phyloP scores from a whole-genome alignment of 2,797 vertebrate genomes.

The Halcyon badia region DNA sequence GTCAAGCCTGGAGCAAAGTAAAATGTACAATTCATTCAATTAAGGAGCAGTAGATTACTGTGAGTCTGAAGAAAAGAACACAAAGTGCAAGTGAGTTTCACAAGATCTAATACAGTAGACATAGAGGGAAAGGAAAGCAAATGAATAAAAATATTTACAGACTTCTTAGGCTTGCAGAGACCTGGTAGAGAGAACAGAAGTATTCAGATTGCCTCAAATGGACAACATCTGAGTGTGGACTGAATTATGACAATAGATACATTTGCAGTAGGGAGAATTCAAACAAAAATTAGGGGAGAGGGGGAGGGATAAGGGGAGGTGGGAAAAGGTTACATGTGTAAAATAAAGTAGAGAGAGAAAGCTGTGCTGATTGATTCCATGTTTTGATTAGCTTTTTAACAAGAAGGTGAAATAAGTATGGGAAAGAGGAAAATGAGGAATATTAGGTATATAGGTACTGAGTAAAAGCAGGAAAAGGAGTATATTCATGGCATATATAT shows the following conservation, averaged over 20 bases:
- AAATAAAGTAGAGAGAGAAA: background rate
- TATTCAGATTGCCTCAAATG: background rate
- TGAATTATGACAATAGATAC: background rate
- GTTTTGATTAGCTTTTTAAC: background rate
- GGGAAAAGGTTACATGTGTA: background rate
- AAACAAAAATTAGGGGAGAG: background rate
- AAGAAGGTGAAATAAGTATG: background rate
- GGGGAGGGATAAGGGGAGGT: accelerated
- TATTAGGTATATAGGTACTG: background rate
- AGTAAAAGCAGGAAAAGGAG: background rate
- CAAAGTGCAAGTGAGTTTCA: background rate
- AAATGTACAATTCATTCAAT: background rate
- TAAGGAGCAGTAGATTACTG: background rate
- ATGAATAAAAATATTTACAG: background rate
- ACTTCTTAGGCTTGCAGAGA: background rate
- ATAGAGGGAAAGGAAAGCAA: background rate
- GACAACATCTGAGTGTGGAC: accelerated
- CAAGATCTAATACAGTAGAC: background rate
- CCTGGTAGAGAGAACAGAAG: background rate
- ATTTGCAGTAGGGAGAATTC: background rate
- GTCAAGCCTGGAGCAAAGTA: background rate
- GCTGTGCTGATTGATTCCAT: background rate
- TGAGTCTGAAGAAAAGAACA: background rate
- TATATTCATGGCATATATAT: background rate
- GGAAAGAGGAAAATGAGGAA: background rate